Percentiles rank a stretch among this genome's conserved stretches.
These are phyloP conservation scores for Shargacucullia verbasci DNA, from an alignment of 2,888 invertebrate species.

Conservation along the genomic window DNA sequence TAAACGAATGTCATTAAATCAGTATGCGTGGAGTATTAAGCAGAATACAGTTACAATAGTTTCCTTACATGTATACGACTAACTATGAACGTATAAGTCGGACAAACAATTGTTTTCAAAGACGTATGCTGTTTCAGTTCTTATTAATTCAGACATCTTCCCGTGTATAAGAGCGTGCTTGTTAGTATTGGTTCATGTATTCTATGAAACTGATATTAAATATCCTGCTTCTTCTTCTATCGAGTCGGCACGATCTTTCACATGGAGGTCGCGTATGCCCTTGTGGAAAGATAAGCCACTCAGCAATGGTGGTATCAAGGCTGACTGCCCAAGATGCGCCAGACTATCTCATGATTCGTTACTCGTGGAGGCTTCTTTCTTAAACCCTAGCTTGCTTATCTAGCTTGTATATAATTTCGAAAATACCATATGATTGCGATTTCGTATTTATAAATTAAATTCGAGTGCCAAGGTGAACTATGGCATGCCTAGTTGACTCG, in stretches of 20 bases:
- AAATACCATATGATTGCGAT: no score
- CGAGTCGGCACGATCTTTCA: no score
- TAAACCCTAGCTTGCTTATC: no score
- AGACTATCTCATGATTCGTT: no score
- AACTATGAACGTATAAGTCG: conserved; percentile 4
- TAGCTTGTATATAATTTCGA: no score
- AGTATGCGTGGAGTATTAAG: conserved; percentile 52
- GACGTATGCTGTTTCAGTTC: conserved; percentile 8
- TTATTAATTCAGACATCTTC: not conserved
- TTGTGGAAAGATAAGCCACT: no score
- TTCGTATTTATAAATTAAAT: not conserved
- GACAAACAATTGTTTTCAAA: conserved; percentile 14
- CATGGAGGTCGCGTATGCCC: no score
- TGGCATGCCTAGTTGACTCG: not conserved
- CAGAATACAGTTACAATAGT: conserved; percentile 24
- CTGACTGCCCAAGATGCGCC: no score
- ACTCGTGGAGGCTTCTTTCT: no score
- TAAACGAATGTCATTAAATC: conserved; percentile 58
- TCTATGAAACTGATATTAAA: not conserved
- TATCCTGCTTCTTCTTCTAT: not conserved
- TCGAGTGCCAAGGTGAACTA: not conserved
- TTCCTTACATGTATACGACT: conserved; percentile 10
- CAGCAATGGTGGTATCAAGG: no score
- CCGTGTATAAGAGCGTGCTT: not conserved
- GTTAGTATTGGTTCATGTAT: not conserved